Evolutionary conservation across 2,113 vertebrate species (phyloP), one percentile per base, ranked within the genome.

Genomic region (Nyctibius bracteatus): DNA sequence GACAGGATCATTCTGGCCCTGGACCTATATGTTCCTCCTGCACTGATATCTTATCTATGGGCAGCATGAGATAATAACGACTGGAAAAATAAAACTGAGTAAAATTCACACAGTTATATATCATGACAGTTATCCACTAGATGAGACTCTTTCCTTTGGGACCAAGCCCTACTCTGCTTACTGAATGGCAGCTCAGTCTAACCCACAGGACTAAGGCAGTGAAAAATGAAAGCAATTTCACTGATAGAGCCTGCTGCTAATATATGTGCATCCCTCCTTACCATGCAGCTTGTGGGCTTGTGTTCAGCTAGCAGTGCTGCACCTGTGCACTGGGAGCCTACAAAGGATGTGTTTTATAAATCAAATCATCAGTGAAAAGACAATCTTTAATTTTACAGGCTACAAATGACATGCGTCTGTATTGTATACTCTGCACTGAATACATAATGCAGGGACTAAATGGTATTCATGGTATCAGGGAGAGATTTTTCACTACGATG

Each of bases 241-340:
- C 24, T 31, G 31, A 39, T 25, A 35, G 5, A 90, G 13, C 41
- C 23, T 91, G 55, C 31, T 88, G 67, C n/a, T 39, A 33, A 37
- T 19, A 79, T 6, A 5, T 1, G 4, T 65, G 14, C 74, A 82
- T 70, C 51, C 9, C 35, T 62, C 28, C 74, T 77, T 66, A 47
- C 46, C 31, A 47, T 0, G 0, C 31, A 66, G 24, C 55, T 86
- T 0, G 0, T 68, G 71, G 58, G 62, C 33, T 88, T 6, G 2
- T 17, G 7, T 35, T 87, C 67, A 80, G 49, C 19, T 46, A 66
- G 21, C 27, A 61, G 8, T 51, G 43, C 37, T 73, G 39, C n/a
- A 41, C 20, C 49, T 82, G 19, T 61, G 66, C 66, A 66, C 13
- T 49, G 54, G 30, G 9, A 84, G 21, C 39, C 70, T 87, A 21